Base-by-base conservation (phyloP, 2,797 vertebrate genomes). In the Hyperoplus immaculatus region DNA sequence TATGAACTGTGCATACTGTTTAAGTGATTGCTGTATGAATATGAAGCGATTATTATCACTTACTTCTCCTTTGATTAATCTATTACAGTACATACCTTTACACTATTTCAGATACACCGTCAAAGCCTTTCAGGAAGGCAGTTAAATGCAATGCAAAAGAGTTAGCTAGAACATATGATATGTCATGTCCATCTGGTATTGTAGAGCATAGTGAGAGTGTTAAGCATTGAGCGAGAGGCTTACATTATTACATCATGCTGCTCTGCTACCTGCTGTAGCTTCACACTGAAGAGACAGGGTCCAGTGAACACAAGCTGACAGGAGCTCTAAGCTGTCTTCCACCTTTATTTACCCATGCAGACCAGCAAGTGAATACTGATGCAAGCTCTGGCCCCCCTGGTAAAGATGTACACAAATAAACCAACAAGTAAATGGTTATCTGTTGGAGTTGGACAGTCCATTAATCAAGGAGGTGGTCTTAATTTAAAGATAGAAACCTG, bases 291-390 rank as follows among this genome's bases (percentile, higher is more conserved):
- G 64, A 69, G 64, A 45, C 66, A 29, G 61, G 29, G 29, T 73
- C 72, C 58, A 66, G 55, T 77, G 65, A 81, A 55, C 45, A 75
- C 60, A 73, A 59, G 51, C 72, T 75, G 50, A 47, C 57, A 43
- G 54, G 72, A 60, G 78, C 86, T 85, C 77, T 81, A 73, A 63
- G 60, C 72, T 6, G 53, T 51, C 60, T 72, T 42, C 15, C 70
- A 39, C 46, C 43, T 47, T 68, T 10, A 82, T 88, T 78, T 65
- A 66, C 59, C 58, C 29, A 55, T 58, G 60, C 53, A 66, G 68
- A 59, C 6, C 6, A 2, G 46, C 55, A 18, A 64, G 49, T 45
- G 72, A 88, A 60, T 61, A 75, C 47, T 72, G 62, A 85, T 75
- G 72, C 64, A 61, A 12, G 4, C 43, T 66, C 51, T n/a, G 67